Base-by-base conservation (phyloP, 2,888 invertebrate species). In the Drosophila acutilabella region DNA sequence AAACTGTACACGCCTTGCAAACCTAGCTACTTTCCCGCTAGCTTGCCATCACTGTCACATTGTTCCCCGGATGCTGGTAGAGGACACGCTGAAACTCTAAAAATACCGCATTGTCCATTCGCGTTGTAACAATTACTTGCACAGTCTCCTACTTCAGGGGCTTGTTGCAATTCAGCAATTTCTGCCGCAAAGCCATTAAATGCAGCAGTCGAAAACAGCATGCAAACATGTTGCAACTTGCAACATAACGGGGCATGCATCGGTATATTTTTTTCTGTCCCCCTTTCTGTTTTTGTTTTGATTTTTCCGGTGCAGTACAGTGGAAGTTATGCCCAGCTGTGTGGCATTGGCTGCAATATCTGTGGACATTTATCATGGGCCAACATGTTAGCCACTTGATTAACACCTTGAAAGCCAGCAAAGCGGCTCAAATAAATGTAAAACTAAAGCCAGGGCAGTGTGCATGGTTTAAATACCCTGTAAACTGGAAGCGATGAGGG, bases 101-200 rank as follows among this genome's bases (percentile, higher is more conserved):
- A 80, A 80, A 74, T 70, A 72, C 60, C 64, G 71, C 81, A 88
- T 73, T 74, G 84, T 80, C 69, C 67, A 56, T 56, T 69, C 71
- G 71, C 80, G 42, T 79, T 74, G 84, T 73, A 83, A 80, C 83
- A 89, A 89, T 83, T 89, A 83, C 67, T 86, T 81, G 82, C 79
- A 81, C 68, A 33, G 53, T 47, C 36, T 42, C 41, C 70, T 64
- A 42, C 59, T 64, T 57, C 38, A 54, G 64, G 33, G 54, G 33
- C 54, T 23, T 36, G 54, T 54, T 42, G 30, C 45, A 59, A 20
- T 33, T 50, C n/a, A n/a, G 52, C 64, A 20, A 36, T 44, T 36
- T 33, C 18, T 40, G 47, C 42, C 33, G 16, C 44, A 42, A 57
- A 71, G 71, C 74, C 89, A 74, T 83, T 77, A 89, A 86, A 72